Evolutionary conservation across 1,140 invertebrate species (phyloP).

Genomic region (Zelostemma sp.): DNA sequence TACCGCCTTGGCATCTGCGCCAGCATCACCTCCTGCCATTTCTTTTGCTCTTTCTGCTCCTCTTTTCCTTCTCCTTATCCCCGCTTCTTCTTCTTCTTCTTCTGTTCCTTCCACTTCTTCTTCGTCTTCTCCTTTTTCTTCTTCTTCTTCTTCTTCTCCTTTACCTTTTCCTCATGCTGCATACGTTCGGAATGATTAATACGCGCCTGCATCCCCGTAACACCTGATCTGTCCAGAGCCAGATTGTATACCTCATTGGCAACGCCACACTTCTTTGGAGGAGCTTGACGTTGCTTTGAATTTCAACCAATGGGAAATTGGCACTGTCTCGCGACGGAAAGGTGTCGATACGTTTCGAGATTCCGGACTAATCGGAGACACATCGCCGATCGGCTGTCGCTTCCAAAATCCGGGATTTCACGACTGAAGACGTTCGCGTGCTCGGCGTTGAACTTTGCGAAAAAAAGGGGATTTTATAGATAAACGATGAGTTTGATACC

Average conservation of each 20-base stretch:
- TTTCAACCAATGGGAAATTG: background rate
- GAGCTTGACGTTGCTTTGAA: slow-evolving; percentile 1
- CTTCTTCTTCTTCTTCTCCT: slow-evolving; percentile 22
- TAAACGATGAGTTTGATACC: too few relatives aligned
- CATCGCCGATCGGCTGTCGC: too few relatives aligned
- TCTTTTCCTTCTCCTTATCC: background rate
- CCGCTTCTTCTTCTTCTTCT: slow-evolving; percentile 19
- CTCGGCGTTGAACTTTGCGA: too few relatives aligned
- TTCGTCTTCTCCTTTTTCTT: slow-evolving; percentile 5
- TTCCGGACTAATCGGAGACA: too few relatives aligned
- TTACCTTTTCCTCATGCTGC: background rate
- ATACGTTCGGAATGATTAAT: slow-evolving; percentile 48
- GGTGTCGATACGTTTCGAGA: background rate
- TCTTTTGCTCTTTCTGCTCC: slow-evolving; percentile 5
- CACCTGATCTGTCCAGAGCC: slow-evolving; percentile 53
- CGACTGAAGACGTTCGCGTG: too few relatives aligned
- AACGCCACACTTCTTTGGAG: background rate
- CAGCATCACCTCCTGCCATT: slow-evolving; percentile 5
- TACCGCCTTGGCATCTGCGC: slow-evolving; percentile 51
- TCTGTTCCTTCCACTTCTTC: background rate
- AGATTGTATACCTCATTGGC: slow-evolving; percentile 41
- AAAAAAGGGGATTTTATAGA: too few relatives aligned
- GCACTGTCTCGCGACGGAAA: background rate
- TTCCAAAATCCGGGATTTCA: too few relatives aligned
- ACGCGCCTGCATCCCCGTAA: slow-evolving; percentile 38